Percentiles rank a stretch among this genome's conserved stretches.
These are phyloP conservation scores for Dromas ardeola DNA, from an alignment of 2,113 vertebrate species.

Conservation along the genomic window DNA sequence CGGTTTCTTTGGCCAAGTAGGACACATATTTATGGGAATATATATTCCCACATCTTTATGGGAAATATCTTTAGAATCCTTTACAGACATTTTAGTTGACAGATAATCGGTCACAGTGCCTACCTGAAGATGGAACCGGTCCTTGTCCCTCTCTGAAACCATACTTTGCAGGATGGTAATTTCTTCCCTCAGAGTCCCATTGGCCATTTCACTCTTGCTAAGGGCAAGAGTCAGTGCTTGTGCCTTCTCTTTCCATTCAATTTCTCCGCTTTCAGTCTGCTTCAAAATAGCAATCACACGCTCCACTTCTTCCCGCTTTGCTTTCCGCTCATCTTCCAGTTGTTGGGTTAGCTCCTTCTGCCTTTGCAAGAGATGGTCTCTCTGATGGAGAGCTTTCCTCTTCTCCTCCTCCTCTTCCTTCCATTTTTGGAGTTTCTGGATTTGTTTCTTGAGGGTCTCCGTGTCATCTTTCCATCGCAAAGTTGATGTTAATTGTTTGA, in stretches of 20 bases:
- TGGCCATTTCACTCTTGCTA: constrained; percentile 52
- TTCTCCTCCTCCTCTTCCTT: constrained; percentile 8
- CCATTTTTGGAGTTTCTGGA: constrained; percentile 2
- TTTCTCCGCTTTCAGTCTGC: constrained; percentile 68
- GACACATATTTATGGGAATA: not conserved
- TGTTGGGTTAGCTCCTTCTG: constrained; percentile 11
- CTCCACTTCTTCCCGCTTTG: constrained; percentile 45
- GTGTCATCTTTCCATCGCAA: not conserved
- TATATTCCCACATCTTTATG: too few species aligned
- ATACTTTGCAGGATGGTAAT: constrained; percentile 52
- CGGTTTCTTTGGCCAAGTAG: not conserved
- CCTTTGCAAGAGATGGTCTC: not conserved
- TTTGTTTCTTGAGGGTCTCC: not conserved
- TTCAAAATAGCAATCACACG: constrained; percentile 36
- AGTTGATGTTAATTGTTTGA: constrained; percentile 26
- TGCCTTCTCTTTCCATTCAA: constrained; percentile 69
- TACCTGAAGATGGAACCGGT: constrained; percentile 63
- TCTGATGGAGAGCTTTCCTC: not conserved
- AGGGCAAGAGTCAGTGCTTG: constrained; percentile 52
- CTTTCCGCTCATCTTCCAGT: not conserved
- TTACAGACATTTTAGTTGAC: rapidly evolving
- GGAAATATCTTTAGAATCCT: not conserved
- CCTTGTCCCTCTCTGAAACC: constrained; percentile 63
- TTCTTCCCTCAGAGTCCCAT: constrained; percentile 55
- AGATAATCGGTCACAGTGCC: not conserved